Evolutionary conservation across 2,888 invertebrate species (phyloP).

Genomic region (Phytoseiulus persimilis): DNA sequence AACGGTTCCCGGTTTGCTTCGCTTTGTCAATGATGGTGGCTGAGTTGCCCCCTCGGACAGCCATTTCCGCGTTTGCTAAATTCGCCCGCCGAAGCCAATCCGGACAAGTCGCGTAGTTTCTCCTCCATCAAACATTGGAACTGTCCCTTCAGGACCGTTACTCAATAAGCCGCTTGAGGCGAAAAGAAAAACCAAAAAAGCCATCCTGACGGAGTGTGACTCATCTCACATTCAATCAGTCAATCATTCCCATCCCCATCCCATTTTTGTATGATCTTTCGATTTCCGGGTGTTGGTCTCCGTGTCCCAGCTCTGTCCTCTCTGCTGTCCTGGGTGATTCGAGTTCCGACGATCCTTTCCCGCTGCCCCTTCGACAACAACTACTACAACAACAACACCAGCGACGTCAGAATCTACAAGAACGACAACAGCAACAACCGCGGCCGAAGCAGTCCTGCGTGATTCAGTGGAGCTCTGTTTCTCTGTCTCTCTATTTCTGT

Average conservation of each 20-base stretch:
- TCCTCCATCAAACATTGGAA: no score
- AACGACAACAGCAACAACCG: background rate
- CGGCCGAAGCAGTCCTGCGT: background rate
- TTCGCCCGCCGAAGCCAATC: no score
- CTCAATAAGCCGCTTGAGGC: background rate
- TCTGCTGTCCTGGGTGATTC: slow-evolving; percentile 18
- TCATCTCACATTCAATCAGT: background rate
- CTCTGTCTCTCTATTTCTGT: background rate
- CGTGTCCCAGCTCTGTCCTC: slow-evolving; percentile 35
- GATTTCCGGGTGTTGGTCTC: slow-evolving; percentile 38
- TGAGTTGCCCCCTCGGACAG: no score
- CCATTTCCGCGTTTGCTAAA: no score
- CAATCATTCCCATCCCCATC: background rate
- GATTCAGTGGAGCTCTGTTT: background rate
- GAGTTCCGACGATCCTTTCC: background rate
- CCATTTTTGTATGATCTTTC: slow-evolving; percentile 16
- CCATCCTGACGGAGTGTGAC: no score
- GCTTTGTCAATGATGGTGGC: no score
- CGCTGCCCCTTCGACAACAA: slow-evolving; percentile 12
- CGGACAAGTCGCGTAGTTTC: no score
- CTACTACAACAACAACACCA: background rate
- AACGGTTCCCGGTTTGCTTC: no score
- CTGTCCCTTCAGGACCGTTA: background rate
- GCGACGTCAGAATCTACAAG: background rate
- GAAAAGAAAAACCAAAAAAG: background rate